These are phyloP conservation scores for Archegozetes longisetosus DNA, from an alignment of 1,140 invertebrate species.

Conservation along the genomic window DNA sequence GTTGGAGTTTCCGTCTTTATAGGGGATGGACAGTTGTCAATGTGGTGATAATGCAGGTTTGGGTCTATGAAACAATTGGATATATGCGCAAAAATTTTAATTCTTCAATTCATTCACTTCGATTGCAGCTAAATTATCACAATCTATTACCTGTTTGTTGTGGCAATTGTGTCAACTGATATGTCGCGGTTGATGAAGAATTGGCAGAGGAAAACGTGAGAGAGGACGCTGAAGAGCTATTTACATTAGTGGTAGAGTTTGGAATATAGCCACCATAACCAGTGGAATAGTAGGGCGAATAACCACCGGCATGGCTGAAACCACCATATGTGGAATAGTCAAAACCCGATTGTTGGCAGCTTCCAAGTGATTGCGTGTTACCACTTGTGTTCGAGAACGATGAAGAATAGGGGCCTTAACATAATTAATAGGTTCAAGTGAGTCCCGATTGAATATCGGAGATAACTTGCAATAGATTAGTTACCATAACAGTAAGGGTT, in stretches of 20 bases:
- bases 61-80: too few relatives aligned
- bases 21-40: conserved; percentile 1
- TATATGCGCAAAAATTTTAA: too few relatives aligned
- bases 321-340: background rate
- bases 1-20: background rate
- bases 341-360: background rate
- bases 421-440: too few relatives aligned
- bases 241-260: background rate
- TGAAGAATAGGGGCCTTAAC: background rate
- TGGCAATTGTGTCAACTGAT: conserved; percentile 21
- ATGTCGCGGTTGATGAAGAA: conserved; percentile 22
- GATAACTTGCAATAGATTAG: too few relatives aligned
- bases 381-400: background rate
- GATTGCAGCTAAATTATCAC: too few relatives aligned
- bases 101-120: too few relatives aligned
- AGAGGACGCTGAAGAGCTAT: background rate
- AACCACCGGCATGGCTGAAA: background rate
- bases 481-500: background rate
- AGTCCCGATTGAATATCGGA: too few relatives aligned
- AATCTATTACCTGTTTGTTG: conserved; percentile 23
- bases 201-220: conserved; percentile 8
- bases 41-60: background rate
- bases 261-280: background rate
- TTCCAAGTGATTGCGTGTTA: background rate
- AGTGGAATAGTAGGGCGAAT: background rate